These are phyloP conservation scores for Spodoptera frugiperda DNA, from an alignment of 1,140 invertebrate genomes.

Conservation along the genomic window DNA sequence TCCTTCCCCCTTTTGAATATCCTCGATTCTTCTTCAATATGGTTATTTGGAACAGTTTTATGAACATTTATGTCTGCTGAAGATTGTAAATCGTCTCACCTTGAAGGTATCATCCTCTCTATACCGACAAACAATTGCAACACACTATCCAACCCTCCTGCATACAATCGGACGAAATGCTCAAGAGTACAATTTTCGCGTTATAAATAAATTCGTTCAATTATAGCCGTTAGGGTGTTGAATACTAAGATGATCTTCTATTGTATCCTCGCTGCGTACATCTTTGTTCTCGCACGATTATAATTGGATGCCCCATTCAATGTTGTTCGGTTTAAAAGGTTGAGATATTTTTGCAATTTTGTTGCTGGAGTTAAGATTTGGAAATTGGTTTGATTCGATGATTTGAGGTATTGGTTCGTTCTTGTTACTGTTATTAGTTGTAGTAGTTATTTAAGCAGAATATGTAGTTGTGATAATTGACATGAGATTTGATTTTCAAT, in stretches of 20 bases:
- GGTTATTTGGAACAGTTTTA: too few species aligned
- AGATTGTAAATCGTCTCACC: background rate
- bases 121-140: slow-evolving; percentile 51
- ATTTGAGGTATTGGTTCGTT: background rate
- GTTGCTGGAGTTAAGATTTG: slow-evolving; percentile 1
- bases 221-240: slow-evolving; percentile 64
- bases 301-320: slow-evolving; percentile 44
- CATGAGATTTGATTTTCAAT: too few species aligned
- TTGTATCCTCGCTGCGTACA: slow-evolving; percentile 44
- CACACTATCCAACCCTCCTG: slow-evolving; percentile 62
- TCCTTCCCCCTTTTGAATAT: too few species aligned
- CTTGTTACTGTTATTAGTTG: background rate
- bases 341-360: slow-evolving; percentile 38
- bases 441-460: background rate
- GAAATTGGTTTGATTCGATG: slow-evolving; percentile 9
- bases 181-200: slow-evolving; percentile 65
- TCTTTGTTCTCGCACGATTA: slow-evolving; percentile 45
- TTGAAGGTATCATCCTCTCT: slow-evolving; percentile 56
- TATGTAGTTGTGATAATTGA: too few species aligned
- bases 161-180: slow-evolving; percentile 74
- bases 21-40: too few species aligned
- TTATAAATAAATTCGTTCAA: slow-evolving; percentile 77
- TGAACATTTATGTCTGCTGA: background rate
- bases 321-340: slow-evolving; percentile 43
- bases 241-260: slow-evolving; percentile 57